Evolutionary conservation across 2,113 vertebrate genomes (phyloP).

Genomic region (Tragelaphus scriptus): DNA sequence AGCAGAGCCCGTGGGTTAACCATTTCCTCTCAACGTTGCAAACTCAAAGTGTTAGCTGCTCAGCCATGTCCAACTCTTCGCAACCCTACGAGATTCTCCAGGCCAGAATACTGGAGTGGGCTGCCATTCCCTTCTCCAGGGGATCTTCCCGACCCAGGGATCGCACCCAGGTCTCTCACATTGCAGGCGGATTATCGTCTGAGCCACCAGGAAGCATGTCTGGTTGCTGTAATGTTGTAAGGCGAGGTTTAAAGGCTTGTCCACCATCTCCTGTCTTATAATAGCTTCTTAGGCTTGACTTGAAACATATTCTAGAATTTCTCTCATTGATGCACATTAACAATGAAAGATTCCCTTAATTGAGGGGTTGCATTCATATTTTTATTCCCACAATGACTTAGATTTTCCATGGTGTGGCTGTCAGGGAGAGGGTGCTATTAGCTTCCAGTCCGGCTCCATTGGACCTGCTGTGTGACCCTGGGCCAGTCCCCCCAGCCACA

Average conservation of each 20-base stretch:
- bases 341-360: neutral
- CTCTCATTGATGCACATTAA: neutral
- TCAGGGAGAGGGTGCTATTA: accelerated
- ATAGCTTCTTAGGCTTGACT: neutral
- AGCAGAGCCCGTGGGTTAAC: accelerated
- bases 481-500: accelerated
- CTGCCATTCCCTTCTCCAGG: neutral
- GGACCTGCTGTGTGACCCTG: neutral
- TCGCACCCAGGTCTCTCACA: neutral
- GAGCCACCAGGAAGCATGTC: neutral
- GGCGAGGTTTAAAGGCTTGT: neutral
- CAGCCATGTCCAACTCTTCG: neutral
- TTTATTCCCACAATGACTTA: neutral
- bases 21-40: accelerated
- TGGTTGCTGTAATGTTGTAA: accelerated
- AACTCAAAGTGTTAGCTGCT: neutral
- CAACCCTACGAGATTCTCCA: neutral
- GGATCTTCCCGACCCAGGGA: neutral
- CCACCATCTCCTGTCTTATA: accelerated
- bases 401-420: accelerated
- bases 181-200: neutral
- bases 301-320: neutral
- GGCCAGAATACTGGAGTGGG: neutral
- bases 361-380: neutral
- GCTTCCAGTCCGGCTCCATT: accelerated